Evolutionary conservation across 2,888 invertebrate species (phyloP).

Genomic region (Caenorhabditis sp.): DNA sequence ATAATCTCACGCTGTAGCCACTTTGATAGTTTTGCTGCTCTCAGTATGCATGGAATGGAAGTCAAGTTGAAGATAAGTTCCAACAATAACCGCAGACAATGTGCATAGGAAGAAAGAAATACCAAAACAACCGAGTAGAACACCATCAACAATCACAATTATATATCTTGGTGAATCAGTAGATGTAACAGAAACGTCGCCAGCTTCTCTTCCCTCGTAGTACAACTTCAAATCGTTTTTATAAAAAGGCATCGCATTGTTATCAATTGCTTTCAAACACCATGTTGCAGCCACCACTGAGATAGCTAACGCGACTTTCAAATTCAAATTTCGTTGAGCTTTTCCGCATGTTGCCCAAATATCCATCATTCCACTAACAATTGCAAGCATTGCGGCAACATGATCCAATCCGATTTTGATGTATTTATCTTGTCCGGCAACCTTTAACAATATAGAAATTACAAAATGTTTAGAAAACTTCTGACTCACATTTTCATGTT

Average conservation of each 20-base stretch:
- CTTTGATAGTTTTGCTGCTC: constrained; percentile 44
- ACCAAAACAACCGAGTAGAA: constrained; percentile 61
- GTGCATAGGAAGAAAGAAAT: constrained; percentile 62
- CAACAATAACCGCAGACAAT: constrained; percentile 59
- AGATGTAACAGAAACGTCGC: constrained; percentile 44
- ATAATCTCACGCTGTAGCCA: constrained; percentile 39
- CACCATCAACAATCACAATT: constrained; percentile 65
- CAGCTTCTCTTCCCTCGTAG: constrained; percentile 49
- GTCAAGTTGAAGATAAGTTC: constrained; percentile 56
- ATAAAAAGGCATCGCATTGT: constrained; percentile 67
- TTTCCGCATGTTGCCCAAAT: constrained; percentile 59
- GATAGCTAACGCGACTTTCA: constrained; percentile 67
- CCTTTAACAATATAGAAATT: constrained; percentile 7
- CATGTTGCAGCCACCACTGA: constrained; percentile 69
- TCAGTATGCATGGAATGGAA: constrained; percentile 52
- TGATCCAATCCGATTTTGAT: constrained; percentile 70
- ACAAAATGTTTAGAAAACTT: not conserved
- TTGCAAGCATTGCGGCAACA: constrained; percentile 62
- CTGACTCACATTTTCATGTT: constrained; percentile 57
- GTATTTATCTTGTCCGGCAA: constrained; percentile 63
- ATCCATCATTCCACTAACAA: constrained; percentile 63
- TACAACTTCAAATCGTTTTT: constrained; percentile 65
- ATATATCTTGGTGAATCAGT: constrained; percentile 62
- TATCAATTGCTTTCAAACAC: constrained; percentile 69
- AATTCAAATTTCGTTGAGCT: constrained; percentile 61